Evolutionary conservation across 2,797 vertebrate species (phyloP), one percentile per base, ranked within the genome.

Genomic region (Distichodus sexfasciatus): DNA sequence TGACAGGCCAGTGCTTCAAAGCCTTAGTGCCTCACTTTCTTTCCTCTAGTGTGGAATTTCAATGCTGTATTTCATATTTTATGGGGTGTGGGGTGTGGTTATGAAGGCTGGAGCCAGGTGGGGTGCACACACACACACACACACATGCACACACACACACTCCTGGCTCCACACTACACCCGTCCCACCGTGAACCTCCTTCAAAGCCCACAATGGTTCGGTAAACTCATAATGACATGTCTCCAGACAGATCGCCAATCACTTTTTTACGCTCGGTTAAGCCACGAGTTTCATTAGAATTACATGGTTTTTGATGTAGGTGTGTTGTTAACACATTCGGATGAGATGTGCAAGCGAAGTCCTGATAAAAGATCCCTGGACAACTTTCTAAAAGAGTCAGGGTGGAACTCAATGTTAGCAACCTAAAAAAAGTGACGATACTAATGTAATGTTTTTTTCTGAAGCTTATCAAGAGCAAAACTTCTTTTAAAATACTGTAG

Each of bases 1-100:
- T 88, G 90, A 89, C 88, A 88, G 87, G 80, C 82, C 80, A 72
- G 78, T 65, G 81, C 80, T 90, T 90, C 87, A 91, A 91, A 90
- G 88, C 82, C 76, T 71, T 46, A 68, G 79, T 67, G 72, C 66
- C 84, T 80, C 72, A 77, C 77, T 77, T 73, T 71, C 81, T 79
- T 74, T 87, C 76, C 82, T 85, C 82, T 80, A 76, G 73, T 86
- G 84, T 83, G 81, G 86, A 88, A 90, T 89, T 89, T 88, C 85
- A 90, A 90, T 88, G 81, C 67, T 79, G 50, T 74, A 58, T 83
- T 82, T 87, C 71, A 75, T 76, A 76, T 78, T 75, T 44, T 55
- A 70, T 73, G 53, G 71, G 74, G 74, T 71, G 19, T 29, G 59
- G 70, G 46, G 61, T 47, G 58, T 33, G 51, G 58, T 65, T 72